Conservation (phyloP, 2,113 vertebrate species). For the Lophius piscatorius region DNA sequence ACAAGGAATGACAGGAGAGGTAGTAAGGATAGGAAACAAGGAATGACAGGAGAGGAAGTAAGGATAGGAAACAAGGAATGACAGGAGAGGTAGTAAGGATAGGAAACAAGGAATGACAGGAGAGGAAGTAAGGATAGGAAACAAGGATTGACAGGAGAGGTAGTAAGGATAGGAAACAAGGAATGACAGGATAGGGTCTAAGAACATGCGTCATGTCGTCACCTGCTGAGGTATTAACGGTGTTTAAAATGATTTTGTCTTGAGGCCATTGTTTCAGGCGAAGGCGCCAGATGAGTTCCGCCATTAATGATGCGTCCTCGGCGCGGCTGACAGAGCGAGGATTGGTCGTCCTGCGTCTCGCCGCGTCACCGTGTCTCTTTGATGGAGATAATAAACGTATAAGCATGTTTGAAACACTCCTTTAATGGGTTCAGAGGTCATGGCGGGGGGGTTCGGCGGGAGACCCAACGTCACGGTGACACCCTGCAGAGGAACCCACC, state of each 20-base stretch:
- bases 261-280: too few relatives aligned
- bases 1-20: neutral
- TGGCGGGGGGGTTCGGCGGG: neutral
- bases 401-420: constrained; percentile 5
- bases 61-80: neutral
- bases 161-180: neutral
- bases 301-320: too few relatives aligned
- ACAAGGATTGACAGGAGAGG: neutral
- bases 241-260: too few relatives aligned
- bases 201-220: too few relatives aligned
- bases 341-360: neutral
- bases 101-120: neutral
- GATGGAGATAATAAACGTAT: neutral
- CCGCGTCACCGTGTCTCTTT: too few relatives aligned
- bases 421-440: constrained; percentile 38
- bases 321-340: too few relatives aligned
- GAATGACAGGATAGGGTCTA: neutral
- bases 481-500: neutral
- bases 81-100: neutral
- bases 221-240: neutral
- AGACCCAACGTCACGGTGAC: constrained; percentile 7
- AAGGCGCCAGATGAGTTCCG: too few relatives aligned
- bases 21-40: neutral
- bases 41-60: neutral
- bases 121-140: neutral